Evolutionary conservation across 2,888 invertebrate species (phyloP).

Genomic region (Drosophila quasianomalipes): DNA sequence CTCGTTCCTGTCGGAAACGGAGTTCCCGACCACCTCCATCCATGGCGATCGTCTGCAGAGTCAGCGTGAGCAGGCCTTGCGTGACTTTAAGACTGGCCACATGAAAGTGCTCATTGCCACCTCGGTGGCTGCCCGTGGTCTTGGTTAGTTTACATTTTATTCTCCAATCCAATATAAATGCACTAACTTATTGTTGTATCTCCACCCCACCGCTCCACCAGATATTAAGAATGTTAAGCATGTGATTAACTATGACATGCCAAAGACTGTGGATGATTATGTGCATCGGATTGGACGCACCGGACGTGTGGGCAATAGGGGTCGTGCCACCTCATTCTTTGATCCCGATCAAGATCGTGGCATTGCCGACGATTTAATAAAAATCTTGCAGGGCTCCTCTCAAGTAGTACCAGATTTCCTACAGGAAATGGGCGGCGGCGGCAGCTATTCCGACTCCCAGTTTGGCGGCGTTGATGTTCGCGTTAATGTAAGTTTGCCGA

Average conservation of each 20-base stretch:
- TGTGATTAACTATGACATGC: constrained; percentile 97
- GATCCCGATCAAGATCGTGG: constrained; percentile 88
- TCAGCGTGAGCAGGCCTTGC: constrained; percentile 97
- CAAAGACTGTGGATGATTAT: constrained; percentile 95
- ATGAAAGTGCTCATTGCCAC: constrained; percentile 96
- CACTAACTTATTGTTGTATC: not conserved
- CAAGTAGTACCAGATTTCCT: constrained; percentile 94
- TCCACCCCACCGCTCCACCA: constrained; percentile 75
- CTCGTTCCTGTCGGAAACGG: constrained; percentile 91
- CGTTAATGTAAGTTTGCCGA: constrained; percentile 54
- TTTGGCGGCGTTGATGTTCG: constrained; percentile 91
- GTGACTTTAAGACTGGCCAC: constrained; percentile 92
- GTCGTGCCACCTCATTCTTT: constrained; percentile 94
- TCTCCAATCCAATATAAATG: not conserved
- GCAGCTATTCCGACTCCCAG: constrained; percentile 79
- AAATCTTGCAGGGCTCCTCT: constrained; percentile 91
- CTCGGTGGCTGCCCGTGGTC: constrained; percentile 96
- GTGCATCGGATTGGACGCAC: constrained; percentile 98
- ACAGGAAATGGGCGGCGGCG: constrained; percentile 85
- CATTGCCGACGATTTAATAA: constrained; percentile 89
- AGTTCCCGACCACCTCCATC: constrained; percentile 96
- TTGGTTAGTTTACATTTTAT: constrained; percentile 87
- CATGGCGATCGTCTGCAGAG: constrained; percentile 98
- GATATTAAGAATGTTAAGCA: constrained; percentile 95
- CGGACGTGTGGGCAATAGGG: constrained; percentile 96